Conservation (phyloP, 2,888 invertebrate genomes). For the Dexiosoma caninum region DNA sequence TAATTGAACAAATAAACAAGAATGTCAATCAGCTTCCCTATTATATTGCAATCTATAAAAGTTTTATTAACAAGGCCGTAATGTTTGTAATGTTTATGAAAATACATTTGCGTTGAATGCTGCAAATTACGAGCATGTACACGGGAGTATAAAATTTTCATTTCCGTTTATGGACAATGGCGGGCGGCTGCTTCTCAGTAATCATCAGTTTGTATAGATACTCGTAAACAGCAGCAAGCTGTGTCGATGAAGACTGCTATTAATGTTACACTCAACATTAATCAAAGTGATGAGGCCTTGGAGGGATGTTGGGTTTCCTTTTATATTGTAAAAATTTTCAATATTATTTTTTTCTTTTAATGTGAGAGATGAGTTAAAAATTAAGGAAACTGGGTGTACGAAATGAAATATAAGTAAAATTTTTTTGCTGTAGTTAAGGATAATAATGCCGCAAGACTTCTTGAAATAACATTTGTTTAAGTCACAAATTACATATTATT, state of each 20-base stretch:
- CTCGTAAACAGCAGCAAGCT: not conserved
- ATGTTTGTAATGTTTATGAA: conserved; percentile 4
- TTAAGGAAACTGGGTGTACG: not conserved
- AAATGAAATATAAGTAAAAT: not conserved
- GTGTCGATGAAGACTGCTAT: not conserved
- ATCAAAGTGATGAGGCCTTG: not conserved
- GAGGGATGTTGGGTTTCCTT: not conserved
- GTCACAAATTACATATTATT: not conserved
- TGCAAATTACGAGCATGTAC: not conserved
- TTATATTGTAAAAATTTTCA: not conserved
- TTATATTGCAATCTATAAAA: not conserved
- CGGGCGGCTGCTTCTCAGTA: not conserved
- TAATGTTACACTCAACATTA: conserved; percentile 19
- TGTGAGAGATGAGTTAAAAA: conserved; percentile 2
- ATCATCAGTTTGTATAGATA: not conserved
- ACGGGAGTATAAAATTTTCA: conserved; percentile 24
- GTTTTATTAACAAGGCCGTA: conserved; percentile 12
- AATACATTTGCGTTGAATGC: conserved; percentile 23
- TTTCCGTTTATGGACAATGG: not conserved
- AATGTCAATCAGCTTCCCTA: conserved; percentile 17
- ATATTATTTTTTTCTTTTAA: not conserved
- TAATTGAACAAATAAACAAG: conserved; percentile 25
- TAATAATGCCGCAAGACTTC: not conserved
- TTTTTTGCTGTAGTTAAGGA: too few species aligned
- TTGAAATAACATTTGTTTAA: not conserved